A percentile compares a stretch with the other conserved stretches of the same genome.
phyloP scores from a whole-genome alignment of 92 coral and sea anemone genomes.

The Desmophyllum pertusum region DNA sequence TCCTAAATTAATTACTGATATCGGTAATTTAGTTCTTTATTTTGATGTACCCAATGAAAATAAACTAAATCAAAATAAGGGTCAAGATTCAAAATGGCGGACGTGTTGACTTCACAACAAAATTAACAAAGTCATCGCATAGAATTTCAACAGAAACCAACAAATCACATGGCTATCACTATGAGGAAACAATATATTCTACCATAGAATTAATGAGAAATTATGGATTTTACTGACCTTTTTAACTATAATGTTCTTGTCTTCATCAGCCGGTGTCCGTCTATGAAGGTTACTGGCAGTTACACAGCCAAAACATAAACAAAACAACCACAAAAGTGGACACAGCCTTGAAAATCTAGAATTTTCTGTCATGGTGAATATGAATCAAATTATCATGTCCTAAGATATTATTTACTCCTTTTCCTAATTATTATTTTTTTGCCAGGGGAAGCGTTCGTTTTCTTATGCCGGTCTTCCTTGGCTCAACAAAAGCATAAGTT shows the following conservation, averaged over 20 bases:
- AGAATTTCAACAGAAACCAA: background rate
- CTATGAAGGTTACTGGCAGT: constrained; percentile 18
- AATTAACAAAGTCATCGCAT: background rate
- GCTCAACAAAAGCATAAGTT: constrained; percentile 14
- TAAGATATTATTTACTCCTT: background rate
- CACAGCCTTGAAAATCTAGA: background rate
- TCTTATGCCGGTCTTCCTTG: background rate
- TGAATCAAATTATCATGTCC: constrained; percentile 33
- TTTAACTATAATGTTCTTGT: constrained; percentile 38
- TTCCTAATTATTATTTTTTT: background rate
- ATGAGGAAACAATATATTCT: background rate
- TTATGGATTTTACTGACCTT: constrained; percentile 27
- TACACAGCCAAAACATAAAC: constrained; percentile 26
- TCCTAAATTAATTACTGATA: background rate
- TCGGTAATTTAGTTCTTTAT: background rate
- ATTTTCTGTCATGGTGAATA: constrained; percentile 17
- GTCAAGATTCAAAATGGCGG: constrained; percentile 29
- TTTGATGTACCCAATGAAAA: background rate
- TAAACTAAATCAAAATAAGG: background rate
- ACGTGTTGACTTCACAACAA: background rate
- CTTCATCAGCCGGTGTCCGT: constrained; percentile 29
- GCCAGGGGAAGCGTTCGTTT: constrained; percentile 7
- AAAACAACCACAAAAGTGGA: constrained; percentile 13
- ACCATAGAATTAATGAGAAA: background rate
- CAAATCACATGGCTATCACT: too few relatives aligned